phyloP scores from a whole-genome alignment of 2,888 invertebrate species.

The Drosophila stalkeri region DNA sequence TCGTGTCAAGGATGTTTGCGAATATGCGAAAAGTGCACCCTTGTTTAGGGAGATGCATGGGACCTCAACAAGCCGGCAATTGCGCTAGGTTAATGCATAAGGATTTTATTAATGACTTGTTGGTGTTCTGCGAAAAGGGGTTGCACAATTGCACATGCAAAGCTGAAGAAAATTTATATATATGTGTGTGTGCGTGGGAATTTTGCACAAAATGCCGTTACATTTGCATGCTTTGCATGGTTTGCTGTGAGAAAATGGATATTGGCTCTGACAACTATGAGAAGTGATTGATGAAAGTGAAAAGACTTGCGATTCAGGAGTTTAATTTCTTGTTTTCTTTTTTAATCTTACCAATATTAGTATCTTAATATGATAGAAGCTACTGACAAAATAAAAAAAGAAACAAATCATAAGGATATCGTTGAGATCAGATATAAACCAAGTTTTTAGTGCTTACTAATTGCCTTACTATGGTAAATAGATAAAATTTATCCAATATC shows the following conservation, averaged over 20 bases:
- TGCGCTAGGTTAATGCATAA: conserved; percentile 62
- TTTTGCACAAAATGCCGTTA: conserved; percentile 54
- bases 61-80: conserved; percentile 55
- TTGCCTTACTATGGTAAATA: too few relatives aligned
- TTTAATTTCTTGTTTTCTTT: neutral
- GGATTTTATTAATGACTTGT: conserved; percentile 51
- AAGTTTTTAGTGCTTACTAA: too few relatives aligned
- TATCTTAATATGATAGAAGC: too few relatives aligned
- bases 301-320: neutral
- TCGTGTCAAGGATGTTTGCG: conserved; percentile 38
- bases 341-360: neutral
- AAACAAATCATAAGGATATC: too few relatives aligned
- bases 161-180: conserved; percentile 4
- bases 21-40: conserved; percentile 61
- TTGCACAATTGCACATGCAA: conserved; percentile 45
- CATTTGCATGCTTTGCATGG: conserved; percentile 39
- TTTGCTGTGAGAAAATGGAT: neutral
- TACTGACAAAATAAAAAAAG: too few relatives aligned
- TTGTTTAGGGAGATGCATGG: conserved; percentile 46
- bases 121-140: conserved; percentile 38
- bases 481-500: too few relatives aligned
- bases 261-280: neutral
- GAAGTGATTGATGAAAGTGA: conserved; percentile 10
- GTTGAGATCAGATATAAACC: too few relatives aligned
- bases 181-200: conserved; percentile 51